A percentile compares a stretch with the other conserved stretches of the same genome.
These are phyloP conservation scores for Eulemur albifrons DNA, from an alignment of 2,797 vertebrate genomes.

Conservation along the genomic window DNA sequence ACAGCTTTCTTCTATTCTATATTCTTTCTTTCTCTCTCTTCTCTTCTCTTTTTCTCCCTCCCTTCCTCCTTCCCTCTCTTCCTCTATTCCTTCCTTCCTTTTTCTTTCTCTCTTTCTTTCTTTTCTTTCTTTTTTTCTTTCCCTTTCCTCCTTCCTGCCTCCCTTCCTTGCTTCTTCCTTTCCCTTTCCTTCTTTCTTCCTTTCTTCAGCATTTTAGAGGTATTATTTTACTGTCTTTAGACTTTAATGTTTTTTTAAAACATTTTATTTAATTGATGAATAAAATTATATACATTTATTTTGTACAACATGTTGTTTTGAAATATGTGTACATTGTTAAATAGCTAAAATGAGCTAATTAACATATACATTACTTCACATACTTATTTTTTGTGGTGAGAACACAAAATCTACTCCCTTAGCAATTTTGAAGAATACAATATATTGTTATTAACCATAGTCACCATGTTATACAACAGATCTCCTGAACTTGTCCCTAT, in stretches of 20 bases:
- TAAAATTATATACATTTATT: not conserved
- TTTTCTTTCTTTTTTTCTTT: too few relatives aligned
- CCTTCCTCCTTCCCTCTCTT: too few relatives aligned
- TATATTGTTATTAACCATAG: not conserved
- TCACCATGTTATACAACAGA: not conserved
- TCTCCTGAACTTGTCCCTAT: not conserved
- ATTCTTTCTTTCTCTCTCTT: too few relatives aligned
- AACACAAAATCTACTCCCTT: not conserved
- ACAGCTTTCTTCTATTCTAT: not conserved
- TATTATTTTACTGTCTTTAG: not conserved
- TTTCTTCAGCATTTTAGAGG: not conserved
- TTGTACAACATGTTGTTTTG: not conserved
- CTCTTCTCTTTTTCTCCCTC: too few relatives aligned
- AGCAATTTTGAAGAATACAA: not conserved
- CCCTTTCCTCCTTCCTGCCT: too few relatives aligned
- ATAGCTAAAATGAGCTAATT: not conserved
- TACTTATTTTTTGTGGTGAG: not conserved
- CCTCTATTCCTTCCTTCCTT: too few relatives aligned
- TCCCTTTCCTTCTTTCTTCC: not conserved
- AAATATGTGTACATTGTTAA: not conserved
- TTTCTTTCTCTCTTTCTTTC: too few relatives aligned
- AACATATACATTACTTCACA: not conserved
- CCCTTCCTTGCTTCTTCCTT: not conserved
- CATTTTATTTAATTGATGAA: not conserved
- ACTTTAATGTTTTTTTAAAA: not conserved